Conservation (phyloP, 2,113 vertebrate species). For the Xenus cinereus region DNA sequence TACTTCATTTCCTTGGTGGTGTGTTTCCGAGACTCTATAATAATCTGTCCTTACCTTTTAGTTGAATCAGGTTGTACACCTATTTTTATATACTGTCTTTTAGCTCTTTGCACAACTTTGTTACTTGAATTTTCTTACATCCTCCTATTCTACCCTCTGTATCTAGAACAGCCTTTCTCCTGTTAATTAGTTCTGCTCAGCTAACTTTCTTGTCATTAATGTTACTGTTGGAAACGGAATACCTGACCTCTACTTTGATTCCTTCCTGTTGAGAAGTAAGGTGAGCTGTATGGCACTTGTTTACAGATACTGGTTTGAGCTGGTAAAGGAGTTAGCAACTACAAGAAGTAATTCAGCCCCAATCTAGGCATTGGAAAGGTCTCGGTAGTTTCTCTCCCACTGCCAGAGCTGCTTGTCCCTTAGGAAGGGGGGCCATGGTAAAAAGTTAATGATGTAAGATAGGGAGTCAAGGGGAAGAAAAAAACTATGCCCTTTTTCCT, state of each 20-base stretch:
- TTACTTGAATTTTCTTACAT: neutral
- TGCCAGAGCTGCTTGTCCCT: neutral
- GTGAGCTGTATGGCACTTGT: neutral
- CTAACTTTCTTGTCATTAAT: neutral
- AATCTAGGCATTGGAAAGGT: neutral
- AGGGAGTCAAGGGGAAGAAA: neutral
- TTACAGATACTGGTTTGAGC: neutral
- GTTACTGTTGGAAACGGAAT: neutral
- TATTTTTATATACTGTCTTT: neutral
- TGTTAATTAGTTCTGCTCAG: neutral
- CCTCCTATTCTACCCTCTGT: neutral
- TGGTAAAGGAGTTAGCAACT: neutral
- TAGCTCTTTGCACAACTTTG: neutral
- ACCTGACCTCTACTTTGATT: neutral
- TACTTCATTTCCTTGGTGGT: neutral
- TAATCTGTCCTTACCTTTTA: neutral
- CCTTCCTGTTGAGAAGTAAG: constrained; percentile 6
- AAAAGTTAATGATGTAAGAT: neutral
- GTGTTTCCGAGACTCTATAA: neutral
- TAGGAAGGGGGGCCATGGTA: neutral
- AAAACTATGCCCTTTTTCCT: neutral
- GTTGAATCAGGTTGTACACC: neutral
- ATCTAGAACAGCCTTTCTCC: neutral
- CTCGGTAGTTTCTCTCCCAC: neutral
- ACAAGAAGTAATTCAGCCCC: neutral